Conservation (phyloP, 2,888 invertebrate genomes). For the Cryptosula pallasiana region DNA sequence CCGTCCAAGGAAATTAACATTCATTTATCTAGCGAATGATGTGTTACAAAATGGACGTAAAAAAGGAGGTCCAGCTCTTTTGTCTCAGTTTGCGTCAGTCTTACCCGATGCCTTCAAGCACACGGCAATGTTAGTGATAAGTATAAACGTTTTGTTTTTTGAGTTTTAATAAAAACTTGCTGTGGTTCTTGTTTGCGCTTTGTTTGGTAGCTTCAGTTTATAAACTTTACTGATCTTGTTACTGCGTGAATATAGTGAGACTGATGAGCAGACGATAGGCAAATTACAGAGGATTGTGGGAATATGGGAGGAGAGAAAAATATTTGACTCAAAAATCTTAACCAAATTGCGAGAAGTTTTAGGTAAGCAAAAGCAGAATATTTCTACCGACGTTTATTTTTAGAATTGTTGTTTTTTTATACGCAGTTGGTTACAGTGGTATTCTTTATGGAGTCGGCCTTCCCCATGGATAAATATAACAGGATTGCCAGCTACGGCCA, state of each 20-base stretch:
- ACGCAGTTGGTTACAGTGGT: neutral
- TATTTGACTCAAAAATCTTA: slow-evolving; percentile 66
- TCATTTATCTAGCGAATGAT: slow-evolving; percentile 97
- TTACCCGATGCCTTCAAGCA: slow-evolving; percentile 78
- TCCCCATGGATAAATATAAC: too few relatives aligned
- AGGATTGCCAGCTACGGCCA: too few relatives aligned
- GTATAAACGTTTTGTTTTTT: too few relatives aligned
- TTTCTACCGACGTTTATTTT: too few relatives aligned
- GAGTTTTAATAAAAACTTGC: too few relatives aligned
- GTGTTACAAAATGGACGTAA: slow-evolving; percentile 98
- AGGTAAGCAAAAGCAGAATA: slow-evolving; percentile 51
- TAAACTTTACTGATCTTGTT: too few relatives aligned
- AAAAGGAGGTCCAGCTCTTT: slow-evolving; percentile 80
- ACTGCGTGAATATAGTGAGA: slow-evolving; percentile 36
- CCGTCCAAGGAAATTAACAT: slow-evolving; percentile 78
- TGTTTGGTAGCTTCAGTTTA: too few relatives aligned
- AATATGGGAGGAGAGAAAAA: slow-evolving; percentile 56
- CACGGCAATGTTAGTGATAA: slow-evolving; percentile 60
- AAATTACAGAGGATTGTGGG: slow-evolving; percentile 53
- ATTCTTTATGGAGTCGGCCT: too few relatives aligned
- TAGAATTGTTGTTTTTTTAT: too few relatives aligned
- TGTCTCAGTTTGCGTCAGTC: slow-evolving; percentile 73
- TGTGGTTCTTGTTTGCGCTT: too few relatives aligned
- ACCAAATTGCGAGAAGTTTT: slow-evolving; percentile 69
- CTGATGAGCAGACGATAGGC: slow-evolving; percentile 49